Conservation (phyloP, 1,140 invertebrate genomes). For the Listronotus bonariensis region DNA sequence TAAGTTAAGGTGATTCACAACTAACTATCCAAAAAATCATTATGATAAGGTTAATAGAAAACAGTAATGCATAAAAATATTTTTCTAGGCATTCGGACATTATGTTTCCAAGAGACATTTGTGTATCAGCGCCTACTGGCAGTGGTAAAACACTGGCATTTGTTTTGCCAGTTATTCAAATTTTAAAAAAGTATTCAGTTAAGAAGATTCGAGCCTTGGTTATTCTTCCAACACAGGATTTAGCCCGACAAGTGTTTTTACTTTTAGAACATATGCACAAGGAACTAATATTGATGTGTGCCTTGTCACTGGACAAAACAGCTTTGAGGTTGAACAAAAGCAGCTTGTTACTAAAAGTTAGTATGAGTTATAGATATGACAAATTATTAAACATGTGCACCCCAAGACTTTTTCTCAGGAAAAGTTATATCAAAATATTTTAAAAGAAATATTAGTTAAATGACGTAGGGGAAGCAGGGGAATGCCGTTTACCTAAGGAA, state of each 20-base stretch:
- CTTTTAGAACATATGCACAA: slow-evolving; percentile 75
- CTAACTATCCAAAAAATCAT: no score
- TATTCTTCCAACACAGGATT: slow-evolving; percentile 88
- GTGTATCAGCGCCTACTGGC: slow-evolving; percentile 95
- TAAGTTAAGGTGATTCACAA: no score
- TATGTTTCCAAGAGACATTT: slow-evolving; percentile 84
- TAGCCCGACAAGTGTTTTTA: slow-evolving; percentile 87
- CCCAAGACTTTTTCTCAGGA: no score
- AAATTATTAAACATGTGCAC: neutral
- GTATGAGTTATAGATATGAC: slow-evolving; percentile 8
- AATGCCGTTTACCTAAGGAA: no score
- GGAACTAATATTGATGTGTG: slow-evolving; percentile 75
- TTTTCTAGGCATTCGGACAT: slow-evolving; percentile 58
- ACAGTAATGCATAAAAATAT: no score
- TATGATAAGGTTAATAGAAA: no score
- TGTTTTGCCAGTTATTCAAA: slow-evolving; percentile 89
- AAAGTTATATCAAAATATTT: no score
- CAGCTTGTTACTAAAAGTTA: slow-evolving; percentile 72
- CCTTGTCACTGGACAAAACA: slow-evolving; percentile 72
- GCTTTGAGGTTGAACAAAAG: slow-evolving; percentile 77
- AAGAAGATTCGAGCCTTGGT: slow-evolving; percentile 79
- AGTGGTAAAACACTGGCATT: slow-evolving; percentile 97
- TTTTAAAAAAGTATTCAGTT: slow-evolving; percentile 59
- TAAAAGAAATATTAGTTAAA: no score
- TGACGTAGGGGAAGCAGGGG: no score